These are phyloP conservation scores for Sturmia bella DNA, from an alignment of 2,888 invertebrate species.

Conservation along the genomic window DNA sequence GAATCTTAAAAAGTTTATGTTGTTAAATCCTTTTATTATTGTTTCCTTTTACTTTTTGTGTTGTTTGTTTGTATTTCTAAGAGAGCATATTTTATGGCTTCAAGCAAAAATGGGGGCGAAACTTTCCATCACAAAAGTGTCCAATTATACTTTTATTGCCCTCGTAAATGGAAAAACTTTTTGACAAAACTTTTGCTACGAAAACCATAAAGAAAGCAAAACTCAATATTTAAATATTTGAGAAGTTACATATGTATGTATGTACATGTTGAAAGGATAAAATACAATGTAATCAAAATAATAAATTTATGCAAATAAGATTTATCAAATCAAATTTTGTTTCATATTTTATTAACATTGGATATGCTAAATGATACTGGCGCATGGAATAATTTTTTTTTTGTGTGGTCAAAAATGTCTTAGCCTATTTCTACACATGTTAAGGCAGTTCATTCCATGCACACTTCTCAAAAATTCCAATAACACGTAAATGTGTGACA, in stretches of 20 bases:
- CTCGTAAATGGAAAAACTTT: conserved; percentile 46
- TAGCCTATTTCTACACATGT: too few relatives aligned
- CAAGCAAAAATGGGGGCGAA: neutral
- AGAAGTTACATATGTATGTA: too few relatives aligned
- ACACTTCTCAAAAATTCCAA: too few relatives aligned
- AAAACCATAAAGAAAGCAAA: conserved; percentile 5
- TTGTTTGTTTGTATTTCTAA: neutral
- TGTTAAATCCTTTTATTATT: conserved; percentile 31
- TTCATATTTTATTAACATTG: neutral
- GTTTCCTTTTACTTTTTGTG: neutral
- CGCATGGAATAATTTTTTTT: too few relatives aligned
- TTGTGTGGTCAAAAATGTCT: too few relatives aligned
- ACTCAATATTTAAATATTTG: conserved; percentile 23
- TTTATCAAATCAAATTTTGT: conserved; percentile 36
- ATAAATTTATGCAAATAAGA: conserved; percentile 63
- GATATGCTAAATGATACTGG: neutral
- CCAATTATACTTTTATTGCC: conserved; percentile 58
- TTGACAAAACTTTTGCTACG: conserved; percentile 14
- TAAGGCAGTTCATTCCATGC: too few relatives aligned
- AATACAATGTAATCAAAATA: conserved; percentile 44
- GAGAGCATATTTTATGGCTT: conserved; percentile 26
- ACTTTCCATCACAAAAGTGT: conserved; percentile 14
- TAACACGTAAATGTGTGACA: too few relatives aligned
- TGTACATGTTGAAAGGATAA: conserved; percentile 35
- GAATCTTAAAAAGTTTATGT: conserved; percentile 37